Base-by-base conservation (phyloP, 1,140 invertebrate genomes). In the Hypothenemus hampei region DNA sequence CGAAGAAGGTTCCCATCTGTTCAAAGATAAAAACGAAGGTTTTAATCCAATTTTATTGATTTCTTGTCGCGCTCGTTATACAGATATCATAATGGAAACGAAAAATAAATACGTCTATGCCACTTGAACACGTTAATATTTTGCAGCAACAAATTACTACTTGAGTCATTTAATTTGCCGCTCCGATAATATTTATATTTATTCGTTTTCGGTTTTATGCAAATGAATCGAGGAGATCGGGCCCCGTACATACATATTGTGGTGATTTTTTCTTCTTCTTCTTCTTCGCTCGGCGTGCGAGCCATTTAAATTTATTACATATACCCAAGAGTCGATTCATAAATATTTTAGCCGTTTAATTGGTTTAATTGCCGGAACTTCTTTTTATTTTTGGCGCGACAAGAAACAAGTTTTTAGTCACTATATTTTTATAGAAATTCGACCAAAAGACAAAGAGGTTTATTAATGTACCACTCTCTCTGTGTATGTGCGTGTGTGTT, bases 171-270 rank as follows among this genome's bases (percentile, higher is more conserved):
- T 53, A 53, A 53, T 53, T 53, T 53, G 50, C 50, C 5, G 36
- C 39, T 36, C 29, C 39, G 50, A 53, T 53, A 53, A 44, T 44
- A 53, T 44, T 53, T 53, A 53, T 53, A 53, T 53, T 53, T 53
- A 44, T 53, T 43, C 26, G 41, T 44, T 44, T 53, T 53, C 18
- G 50, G 39, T 44, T 43, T 53, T 53, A 53, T 53, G 50, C 50
- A 53, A 53, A 53, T 53, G 24, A 43, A 18, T 18, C 36, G 24
- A 29, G n/a, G n/a, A n/a, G n/a, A n/a, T n/a, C n/a, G n/a, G n/a
- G n/a, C n/a, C n/a, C 29, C 43, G 43, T 8, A n/a, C 24, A 24
- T 45, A 16, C 45, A 35, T 31, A 47, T 33, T 47, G 45, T 33
- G 31, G 7, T 18, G 45, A 47, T n/a, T n/a, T n/a, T n/a, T n/a